Conservation (phyloP, 1,140 invertebrate genomes). For the Zaprionus taronus region DNA sequence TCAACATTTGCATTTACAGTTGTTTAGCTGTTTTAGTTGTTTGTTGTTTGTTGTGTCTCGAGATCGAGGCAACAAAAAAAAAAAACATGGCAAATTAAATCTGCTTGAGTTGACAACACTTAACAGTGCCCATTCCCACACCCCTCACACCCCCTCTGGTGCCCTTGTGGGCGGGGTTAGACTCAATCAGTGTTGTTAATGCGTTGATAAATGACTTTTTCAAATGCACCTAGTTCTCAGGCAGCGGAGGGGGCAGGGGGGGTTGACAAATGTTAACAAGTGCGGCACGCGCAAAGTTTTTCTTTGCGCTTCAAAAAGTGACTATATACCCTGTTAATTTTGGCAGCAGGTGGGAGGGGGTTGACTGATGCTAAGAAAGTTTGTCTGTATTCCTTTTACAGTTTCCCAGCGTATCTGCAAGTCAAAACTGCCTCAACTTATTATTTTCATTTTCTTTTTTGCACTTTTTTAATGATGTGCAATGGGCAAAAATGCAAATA, state of each 20-base stretch:
- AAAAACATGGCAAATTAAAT: slow-evolving; percentile 83
- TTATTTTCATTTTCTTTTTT: background rate
- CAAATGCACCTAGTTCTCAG: slow-evolving; percentile 57
- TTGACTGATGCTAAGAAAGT: background rate
- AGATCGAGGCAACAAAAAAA: slow-evolving; percentile 50
- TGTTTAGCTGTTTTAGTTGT: slow-evolving; percentile 47
- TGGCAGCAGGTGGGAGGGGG: too few species aligned
- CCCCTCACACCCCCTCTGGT: background rate
- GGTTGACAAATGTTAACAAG: slow-evolving; percentile 54
- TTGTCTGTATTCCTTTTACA: background rate
- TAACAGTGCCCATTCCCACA: slow-evolving; percentile 44
- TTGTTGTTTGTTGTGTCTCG: slow-evolving; percentile 73
- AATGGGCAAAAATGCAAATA: slow-evolving; percentile 60
- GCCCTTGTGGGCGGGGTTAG: slow-evolving; percentile 10
- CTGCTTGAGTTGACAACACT: slow-evolving; percentile 82
- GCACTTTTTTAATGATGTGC: slow-evolving; percentile 37
- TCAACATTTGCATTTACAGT: slow-evolving; percentile 82
- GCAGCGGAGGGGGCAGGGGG: background rate
- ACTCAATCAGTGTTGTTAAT: slow-evolving; percentile 77
- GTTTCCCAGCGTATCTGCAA: slow-evolving; percentile 2
- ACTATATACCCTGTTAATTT: background rate
- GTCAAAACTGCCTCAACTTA: background rate
- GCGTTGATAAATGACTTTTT: slow-evolving; percentile 80
- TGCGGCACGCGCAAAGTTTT: slow-evolving; percentile 28
- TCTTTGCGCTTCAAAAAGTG: background rate